Evolutionary conservation across 2,113 vertebrate species (phyloP), one percentile per base, ranked within the genome.

Genomic region (Lampris megalopsis): DNA sequence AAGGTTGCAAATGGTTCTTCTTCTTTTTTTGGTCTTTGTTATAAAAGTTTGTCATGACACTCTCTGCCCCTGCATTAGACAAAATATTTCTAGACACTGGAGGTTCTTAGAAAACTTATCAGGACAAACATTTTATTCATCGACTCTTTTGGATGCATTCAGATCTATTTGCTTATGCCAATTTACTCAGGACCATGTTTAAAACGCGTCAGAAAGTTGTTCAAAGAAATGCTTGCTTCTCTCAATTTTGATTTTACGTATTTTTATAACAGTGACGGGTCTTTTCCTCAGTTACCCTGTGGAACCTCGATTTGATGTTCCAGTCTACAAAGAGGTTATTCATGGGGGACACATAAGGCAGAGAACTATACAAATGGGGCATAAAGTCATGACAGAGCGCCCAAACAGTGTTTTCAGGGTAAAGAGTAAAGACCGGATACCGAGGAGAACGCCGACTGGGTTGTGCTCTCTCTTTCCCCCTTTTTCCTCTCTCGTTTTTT

Each of bases 341-440:
- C 71, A 84, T 75, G 42, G 24, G 62, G 3, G 37, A 45, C 61
- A 43, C 43, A 56, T 8, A 0, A 62, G 70, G 50, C 49, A 11
- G 10, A 61, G 59, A 68, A 54, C 63, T 56, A 3, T 75, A 74
- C 38, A 77, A 79, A 86, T 60, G 58, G 40, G 63, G 73, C 76
- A 77, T 41, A 84, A 41, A 85, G 71, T 82, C 79, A 79, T 79
- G 84, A 87, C 81, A 81, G 73, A 86, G 81, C 67, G 82, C 71
- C 78, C 72, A 80, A 83, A 82, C 85, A 78, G 79, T 83, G 84
- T 86, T 86, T 80, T 84, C 70, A 83, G 85, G 80, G 71, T 66
- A n/a, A 53, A 63, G 66, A 81, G 82, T 70, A 70, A 82, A 88
- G 81, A 74, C 74, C 35, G 67, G 75, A 88, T 83, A 77, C 77